phyloP scores from a whole-genome alignment of 2,797 vertebrate genomes.

The Sternarchorhynchus goeldii region DNA sequence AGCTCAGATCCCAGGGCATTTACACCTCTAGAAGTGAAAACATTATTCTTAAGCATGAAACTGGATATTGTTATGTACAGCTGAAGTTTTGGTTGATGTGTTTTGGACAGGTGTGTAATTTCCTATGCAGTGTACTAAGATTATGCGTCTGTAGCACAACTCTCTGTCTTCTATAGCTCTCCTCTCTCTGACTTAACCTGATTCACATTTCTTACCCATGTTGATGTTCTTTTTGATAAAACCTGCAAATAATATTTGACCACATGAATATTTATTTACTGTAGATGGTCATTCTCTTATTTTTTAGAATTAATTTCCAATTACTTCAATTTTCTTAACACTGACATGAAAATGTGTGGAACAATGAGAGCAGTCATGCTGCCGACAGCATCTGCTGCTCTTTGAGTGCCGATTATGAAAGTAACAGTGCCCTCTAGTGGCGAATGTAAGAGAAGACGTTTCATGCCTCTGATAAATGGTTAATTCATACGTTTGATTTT shows the following conservation, averaged over 20 bases:
- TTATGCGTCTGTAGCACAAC: too few relatives aligned
- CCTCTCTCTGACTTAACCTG: neutral
- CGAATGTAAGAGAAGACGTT: neutral
- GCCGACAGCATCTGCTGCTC: neutral
- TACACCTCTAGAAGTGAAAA: slow-evolving; percentile 51
- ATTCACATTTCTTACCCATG: neutral
- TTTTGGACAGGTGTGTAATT: too few relatives aligned
- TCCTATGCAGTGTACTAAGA: neutral
- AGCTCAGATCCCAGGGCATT: slow-evolving; percentile 70
- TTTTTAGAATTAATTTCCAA: neutral
- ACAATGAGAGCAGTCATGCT: too few relatives aligned
- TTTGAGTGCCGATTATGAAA: neutral
- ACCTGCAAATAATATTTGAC: neutral
- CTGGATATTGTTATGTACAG: slow-evolving; percentile 8
- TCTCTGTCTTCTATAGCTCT: too few relatives aligned
- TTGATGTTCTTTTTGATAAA: neutral
- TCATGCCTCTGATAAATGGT: too few relatives aligned
- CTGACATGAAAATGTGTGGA: neutral
- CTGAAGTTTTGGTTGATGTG: neutral
- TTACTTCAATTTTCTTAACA: neutral
- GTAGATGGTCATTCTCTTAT: too few relatives aligned
- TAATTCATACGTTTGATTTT: too few relatives aligned
- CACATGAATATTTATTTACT: too few relatives aligned
- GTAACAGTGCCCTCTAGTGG: slow-evolving; percentile 55
- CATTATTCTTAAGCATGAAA: slow-evolving; percentile 32